Percentiles rank a stretch among this genome's conserved stretches.
Evolutionary conservation across 2,888 invertebrate species (phyloP).

Genomic region (Latrodectus elegans): DNA sequence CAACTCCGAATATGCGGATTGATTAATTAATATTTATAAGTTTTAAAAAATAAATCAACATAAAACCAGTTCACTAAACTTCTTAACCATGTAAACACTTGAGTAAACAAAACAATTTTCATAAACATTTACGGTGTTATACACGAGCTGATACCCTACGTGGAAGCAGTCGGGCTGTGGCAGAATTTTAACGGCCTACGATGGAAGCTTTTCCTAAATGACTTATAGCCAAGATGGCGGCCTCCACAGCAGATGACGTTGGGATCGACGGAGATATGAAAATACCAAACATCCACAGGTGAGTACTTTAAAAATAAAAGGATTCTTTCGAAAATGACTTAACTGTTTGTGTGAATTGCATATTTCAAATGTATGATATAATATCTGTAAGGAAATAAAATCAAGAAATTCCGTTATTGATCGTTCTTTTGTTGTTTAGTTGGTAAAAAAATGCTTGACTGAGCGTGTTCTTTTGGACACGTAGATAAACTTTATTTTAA

Average conservation of each 20-base stretch:
- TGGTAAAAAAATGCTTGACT: no score
- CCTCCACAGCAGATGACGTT: conserved; percentile 52
- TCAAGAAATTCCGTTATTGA: neutral
- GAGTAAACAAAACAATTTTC: conserved; percentile 33
- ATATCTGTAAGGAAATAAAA: neutral
- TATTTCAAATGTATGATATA: conserved; percentile 9
- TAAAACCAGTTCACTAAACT: conserved; percentile 38
- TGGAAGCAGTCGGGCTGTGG: conserved; percentile 16
- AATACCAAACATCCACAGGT: conserved; percentile 15
- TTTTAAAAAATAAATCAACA: conserved; percentile 15
- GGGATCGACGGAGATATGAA: conserved; percentile 18
- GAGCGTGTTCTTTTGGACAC: no score
- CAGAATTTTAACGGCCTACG: conserved; percentile 28
- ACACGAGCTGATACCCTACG: conserved; percentile 12
- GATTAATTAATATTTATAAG: conserved; percentile 59
- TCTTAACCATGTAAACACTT: conserved; percentile 4
- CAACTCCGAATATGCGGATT: neutral
- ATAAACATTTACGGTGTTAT: neutral
- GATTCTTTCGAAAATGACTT: conserved; percentile 18
- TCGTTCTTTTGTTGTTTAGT: conserved; percentile 1
- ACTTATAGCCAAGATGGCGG: conserved; percentile 66
- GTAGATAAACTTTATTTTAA: no score
- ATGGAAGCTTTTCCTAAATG: conserved; percentile 45
- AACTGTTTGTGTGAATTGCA: conserved; percentile 4
- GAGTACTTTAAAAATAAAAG: conserved; percentile 29